phyloP scores from a whole-genome alignment of 2,888 invertebrate genomes.

The Pollenia labialis region DNA sequence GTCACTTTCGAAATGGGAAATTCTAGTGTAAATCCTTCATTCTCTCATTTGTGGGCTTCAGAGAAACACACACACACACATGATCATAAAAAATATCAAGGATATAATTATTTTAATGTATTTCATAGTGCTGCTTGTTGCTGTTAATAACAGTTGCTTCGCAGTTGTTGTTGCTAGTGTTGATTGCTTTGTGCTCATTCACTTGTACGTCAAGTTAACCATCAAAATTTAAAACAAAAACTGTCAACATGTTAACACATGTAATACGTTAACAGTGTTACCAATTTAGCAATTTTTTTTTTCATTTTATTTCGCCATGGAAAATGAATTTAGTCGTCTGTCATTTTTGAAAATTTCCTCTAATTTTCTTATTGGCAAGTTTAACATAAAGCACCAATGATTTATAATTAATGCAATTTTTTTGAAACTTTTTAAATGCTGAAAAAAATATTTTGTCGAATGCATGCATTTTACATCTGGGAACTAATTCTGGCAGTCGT shows the following conservation, averaged over 20 bases:
- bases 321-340: too few relatives aligned
- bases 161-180: slow-evolving; percentile 4
- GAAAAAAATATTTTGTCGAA: too few relatives aligned
- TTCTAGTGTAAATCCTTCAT: neutral
- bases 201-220: slow-evolving; percentile 54
- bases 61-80: neutral
- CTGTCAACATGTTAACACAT: slow-evolving; percentile 66
- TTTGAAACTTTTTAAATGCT: too few relatives aligned
- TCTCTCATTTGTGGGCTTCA: too few relatives aligned
- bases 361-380: too few relatives aligned
- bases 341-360: too few relatives aligned
- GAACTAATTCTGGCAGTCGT: too few relatives aligned
- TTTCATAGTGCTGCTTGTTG: slow-evolving; percentile 42
- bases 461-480: too few relatives aligned
- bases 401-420: too few relatives aligned
- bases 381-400: too few relatives aligned
- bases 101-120: slow-evolving; percentile 57
- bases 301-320: too few relatives aligned
- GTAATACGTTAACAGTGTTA: neutral
- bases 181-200: slow-evolving; percentile 32
- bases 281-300: neutral
- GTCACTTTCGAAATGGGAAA: slow-evolving; percentile 37
- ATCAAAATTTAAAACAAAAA: slow-evolving; percentile 46
- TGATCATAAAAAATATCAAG: slow-evolving; percentile 3
- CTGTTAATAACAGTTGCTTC: slow-evolving; percentile 14